These are phyloP conservation scores for Oligia fasciuncula DNA, from an alignment of 2,888 invertebrate species.

Conservation along the genomic window DNA sequence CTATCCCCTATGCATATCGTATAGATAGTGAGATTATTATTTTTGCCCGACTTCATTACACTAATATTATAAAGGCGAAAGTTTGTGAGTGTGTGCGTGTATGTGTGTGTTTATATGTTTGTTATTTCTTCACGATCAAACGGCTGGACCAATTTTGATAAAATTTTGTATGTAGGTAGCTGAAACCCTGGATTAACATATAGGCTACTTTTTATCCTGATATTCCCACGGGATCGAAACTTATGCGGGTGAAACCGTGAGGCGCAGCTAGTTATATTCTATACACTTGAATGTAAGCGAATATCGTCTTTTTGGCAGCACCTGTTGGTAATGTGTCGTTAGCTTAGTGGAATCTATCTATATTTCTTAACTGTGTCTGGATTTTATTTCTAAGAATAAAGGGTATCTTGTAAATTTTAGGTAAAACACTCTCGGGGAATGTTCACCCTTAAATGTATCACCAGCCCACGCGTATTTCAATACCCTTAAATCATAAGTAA, in stretches of 20 bases:
- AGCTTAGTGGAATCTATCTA: constrained; percentile 1
- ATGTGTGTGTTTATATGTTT: too few relatives aligned
- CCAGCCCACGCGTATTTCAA: not conserved
- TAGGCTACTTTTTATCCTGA: too few relatives aligned
- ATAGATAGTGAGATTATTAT: constrained; percentile 33
- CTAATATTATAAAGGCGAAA: too few relatives aligned
- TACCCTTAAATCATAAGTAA: not conserved
- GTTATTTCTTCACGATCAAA: too few relatives aligned
- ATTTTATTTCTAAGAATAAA: constrained; percentile 7
- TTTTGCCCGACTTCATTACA: not conserved
- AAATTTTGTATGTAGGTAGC: too few relatives aligned
- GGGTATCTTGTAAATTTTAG: not conserved
- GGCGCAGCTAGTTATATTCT: not conserved
- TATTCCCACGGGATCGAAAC: too few relatives aligned
- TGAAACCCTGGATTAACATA: too few relatives aligned
- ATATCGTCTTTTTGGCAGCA: constrained; percentile 8
- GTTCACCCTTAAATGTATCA: not conserved
- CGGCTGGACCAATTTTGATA: too few relatives aligned
- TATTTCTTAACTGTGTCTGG: not conserved
- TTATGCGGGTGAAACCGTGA: too few relatives aligned
- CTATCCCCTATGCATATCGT: constrained; percentile 23
- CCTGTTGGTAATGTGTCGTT: constrained; percentile 20
- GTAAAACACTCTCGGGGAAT: not conserved
- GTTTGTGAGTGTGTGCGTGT: too few relatives aligned
- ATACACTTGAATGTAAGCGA: not conserved